Evolutionary conservation across 2,113 vertebrate species (phyloP), one percentile per base, ranked within the genome.

Genomic region (Phrynosoma blainvillii): DNA sequence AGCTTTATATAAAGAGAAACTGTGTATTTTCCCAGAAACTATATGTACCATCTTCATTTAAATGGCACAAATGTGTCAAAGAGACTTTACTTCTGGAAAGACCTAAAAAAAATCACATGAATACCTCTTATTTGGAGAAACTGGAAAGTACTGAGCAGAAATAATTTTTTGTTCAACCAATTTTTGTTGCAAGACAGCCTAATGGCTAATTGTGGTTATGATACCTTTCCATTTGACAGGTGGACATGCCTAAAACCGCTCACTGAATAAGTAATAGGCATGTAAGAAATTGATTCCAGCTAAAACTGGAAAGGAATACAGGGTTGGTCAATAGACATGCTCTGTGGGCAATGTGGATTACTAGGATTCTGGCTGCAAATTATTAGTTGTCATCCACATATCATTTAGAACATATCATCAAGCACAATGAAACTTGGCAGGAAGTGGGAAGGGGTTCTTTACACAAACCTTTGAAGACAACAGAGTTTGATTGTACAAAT

Each of bases 161-260:
- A 82, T 88, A 36, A 77, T 74, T 71, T 87, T 68, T 87, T 79
- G 54, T 80, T 73, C 65, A 74, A 27, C 81, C 66, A 90, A 77
- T 62, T 59, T 79, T 54, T 77, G 30, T 54, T 86, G 73, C 66
- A 83, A 88, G 90, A 85, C 84, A 86, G 84, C 40, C 76, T 82
- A 88, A 91, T 91, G 87, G 80, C 84, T 91, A 84, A 91, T 82
- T 82, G 84, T 83, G 79, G 87, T 88, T 88, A 79, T 83, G 84
- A 88, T 88, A 86, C n/a, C 25, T 86, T 86, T 83, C 84, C 56
- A 82, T 83, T 47, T 91, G 90, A 91, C 83, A 79, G 74, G 36
- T 40, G 82, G 89, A 70, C 73, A 78, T 81, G 76, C n/a, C 40
- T 81, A 87, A 84, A 86, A 80, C n/a, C 83, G 85, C 36, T 81